Evolutionary conservation across 2,797 vertebrate species (phyloP).

Genomic region (Smutsia temminckii): DNA sequence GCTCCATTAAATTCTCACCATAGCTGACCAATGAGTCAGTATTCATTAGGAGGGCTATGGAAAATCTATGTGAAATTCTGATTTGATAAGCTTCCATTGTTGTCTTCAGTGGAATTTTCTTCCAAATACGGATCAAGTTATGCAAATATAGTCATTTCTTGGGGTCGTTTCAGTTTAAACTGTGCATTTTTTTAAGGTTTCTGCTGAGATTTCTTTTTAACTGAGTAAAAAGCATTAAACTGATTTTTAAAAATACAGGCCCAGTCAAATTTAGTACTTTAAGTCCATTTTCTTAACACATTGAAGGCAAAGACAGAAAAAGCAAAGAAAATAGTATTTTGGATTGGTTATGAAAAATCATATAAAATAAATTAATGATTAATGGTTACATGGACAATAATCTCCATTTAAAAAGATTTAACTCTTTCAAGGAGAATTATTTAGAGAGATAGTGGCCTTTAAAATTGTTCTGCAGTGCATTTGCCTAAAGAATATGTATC

Average conservation of each 20-base stretch:
- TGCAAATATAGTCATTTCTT: constrained; percentile 84
- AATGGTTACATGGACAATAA: constrained; percentile 20
- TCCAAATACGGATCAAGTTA: constrained; percentile 84
- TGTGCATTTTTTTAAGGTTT: constrained; percentile 80
- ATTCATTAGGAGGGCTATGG: constrained; percentile 82
- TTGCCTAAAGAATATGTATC: neutral
- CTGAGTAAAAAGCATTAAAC: constrained; percentile 69
- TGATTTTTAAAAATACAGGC: constrained; percentile 64
- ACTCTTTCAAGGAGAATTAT: constrained; percentile 8
- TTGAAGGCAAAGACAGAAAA: neutral
- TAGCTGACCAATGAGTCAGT: constrained; percentile 83
- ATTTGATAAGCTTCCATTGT: constrained; percentile 86
- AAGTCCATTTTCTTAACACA: constrained; percentile 53
- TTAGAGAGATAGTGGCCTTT: neutral
- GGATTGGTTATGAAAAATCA: constrained; percentile 29
- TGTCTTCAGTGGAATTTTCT: constrained; percentile 84
- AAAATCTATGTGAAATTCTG: constrained; percentile 86
- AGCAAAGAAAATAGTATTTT: constrained; percentile 14
- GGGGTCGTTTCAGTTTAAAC: constrained; percentile 82
- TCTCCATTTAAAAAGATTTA: constrained; percentile 1
- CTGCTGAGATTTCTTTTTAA: constrained; percentile 74
- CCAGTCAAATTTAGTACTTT: constrained; percentile 70
- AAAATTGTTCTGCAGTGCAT: neutral
- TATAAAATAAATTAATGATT: constrained; percentile 33
- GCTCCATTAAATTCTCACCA: constrained; percentile 83